Percentiles rank a stretch among this genome's conserved stretches.
Conservation (phyloP, 2,113 vertebrate genomes). For the Columba janthina region DNA sequence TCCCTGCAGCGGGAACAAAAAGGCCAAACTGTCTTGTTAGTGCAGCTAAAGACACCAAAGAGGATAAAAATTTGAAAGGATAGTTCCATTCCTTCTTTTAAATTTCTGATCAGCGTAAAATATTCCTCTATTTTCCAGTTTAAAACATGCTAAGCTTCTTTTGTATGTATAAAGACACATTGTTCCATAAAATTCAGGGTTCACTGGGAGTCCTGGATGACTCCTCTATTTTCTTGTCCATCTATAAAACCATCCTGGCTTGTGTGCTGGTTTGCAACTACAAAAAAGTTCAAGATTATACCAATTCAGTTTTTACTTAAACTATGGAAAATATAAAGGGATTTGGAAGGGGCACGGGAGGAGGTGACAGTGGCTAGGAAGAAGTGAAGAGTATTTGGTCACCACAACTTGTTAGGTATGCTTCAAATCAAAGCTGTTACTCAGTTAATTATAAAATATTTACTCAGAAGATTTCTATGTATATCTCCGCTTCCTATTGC, state of each 20-base stretch:
- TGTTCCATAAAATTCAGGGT: not conserved
- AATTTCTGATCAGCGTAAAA: not conserved
- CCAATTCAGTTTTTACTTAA: not conserved
- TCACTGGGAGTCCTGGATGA: not conserved
- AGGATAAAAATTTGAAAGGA: not conserved
- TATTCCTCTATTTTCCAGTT: not conserved
- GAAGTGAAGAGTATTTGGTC: not conserved
- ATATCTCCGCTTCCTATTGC: not conserved
- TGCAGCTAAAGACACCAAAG: not conserved
- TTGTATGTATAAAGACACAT: not conserved
- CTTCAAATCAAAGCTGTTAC: constrained; percentile 1
- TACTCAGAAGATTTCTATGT: not conserved
- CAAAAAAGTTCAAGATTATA: not conserved
- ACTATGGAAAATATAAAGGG: not conserved
- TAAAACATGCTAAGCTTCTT: not conserved
- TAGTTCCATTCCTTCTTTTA: not conserved
- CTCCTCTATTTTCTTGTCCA: not conserved
- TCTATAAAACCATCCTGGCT: not conserved
- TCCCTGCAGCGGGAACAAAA: not conserved
- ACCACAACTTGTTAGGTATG: not conserved
- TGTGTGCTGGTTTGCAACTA: not conserved
- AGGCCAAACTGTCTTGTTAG: not conserved
- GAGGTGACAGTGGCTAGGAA: not conserved
- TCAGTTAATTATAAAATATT: not conserved
- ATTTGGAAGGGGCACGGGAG: not conserved